Evolutionary conservation across 2,888 invertebrate genomes (phyloP), one percentile per base, ranked within the genome.

Genomic region (Cataglyphis cursor): DNA sequence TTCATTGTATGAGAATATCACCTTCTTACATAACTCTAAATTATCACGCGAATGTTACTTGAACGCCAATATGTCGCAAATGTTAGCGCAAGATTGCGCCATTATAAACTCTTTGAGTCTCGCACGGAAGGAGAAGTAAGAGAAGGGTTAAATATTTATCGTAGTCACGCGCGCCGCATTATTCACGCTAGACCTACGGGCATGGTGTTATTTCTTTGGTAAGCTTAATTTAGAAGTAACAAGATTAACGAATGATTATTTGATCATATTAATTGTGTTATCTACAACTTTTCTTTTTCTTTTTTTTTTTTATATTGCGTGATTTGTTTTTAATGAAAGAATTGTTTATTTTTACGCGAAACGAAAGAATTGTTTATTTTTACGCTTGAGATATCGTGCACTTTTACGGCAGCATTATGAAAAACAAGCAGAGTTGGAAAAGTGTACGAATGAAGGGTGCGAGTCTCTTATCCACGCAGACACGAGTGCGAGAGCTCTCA

Each of bases 391-490:
- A 87, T 83, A 85, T 84, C 87, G 73, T 72, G 41, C 68, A 75
- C 83, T 59, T 51, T 48, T 38, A 24, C n/a, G 51, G 35, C 83
- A 72, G 64, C 21, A 81, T 75, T 68, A 38, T 41, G 35, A 74
- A 85, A 57, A 76, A 76, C 51, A 68, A 65, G 59, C 76, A 64
- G 59, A 65, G 81, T 66, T 73, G 24, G 72, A 68, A 65, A 82
- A 82, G 38, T 31, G 66, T 68, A 72, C 44, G 75, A 68, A 83
- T 59, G 73, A 85, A 84, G 82, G 78, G 86, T 51, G 89, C 75
- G 89, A 85, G 87, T 88, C 89, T 91, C 92, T 92, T 90, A 89
- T 89, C 85, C 87, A 64, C 80, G 85, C 89, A 89, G 87, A 89
- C 87, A 89, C 83, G 86, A 87, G 74, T 84, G 82, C 85, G 83